Evolutionary conservation across 2,113 vertebrate species (phyloP).

Genomic region (Psilopogon haemacephalus): DNA sequence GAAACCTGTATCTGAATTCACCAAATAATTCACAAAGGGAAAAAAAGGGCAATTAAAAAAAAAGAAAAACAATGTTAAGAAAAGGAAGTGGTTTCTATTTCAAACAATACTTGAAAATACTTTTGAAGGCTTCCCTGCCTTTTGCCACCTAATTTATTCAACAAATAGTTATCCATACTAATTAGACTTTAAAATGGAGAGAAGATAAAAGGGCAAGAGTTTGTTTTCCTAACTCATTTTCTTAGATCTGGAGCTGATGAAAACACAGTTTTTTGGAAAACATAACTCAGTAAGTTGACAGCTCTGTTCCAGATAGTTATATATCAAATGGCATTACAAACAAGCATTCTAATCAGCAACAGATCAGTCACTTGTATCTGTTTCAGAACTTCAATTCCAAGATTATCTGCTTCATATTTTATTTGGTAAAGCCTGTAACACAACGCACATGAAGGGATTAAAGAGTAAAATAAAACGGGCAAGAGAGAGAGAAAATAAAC

Average conservation of each 20-base stretch:
- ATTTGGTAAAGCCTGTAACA: not conserved
- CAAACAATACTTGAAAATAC: not conserved
- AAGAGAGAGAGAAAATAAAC: not conserved
- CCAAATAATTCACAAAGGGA: not conserved
- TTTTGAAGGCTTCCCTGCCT: not conserved
- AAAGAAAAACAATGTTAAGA: not conserved
- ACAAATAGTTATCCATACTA: not conserved
- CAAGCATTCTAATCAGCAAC: not conserved
- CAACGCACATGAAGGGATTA: not conserved
- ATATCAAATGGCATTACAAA: not conserved
- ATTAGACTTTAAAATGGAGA: not conserved
- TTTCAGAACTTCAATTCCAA: slow-evolving; percentile 18
- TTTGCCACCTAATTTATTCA: not conserved
- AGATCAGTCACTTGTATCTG: not conserved
- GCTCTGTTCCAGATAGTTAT: not conserved
- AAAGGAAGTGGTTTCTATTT: not conserved
- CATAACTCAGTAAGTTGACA: not conserved
- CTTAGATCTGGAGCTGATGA: not conserved
- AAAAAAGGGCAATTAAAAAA: not conserved
- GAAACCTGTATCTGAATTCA: not conserved
- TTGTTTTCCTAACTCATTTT: not conserved
- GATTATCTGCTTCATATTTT: not conserved
- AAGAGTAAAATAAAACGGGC: not conserved
- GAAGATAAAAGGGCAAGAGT: not conserved
- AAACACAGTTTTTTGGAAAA: not conserved